These are phyloP conservation scores for Tipula vernalis DNA, from an alignment of 2,888 invertebrate genomes.

Conservation along the genomic window DNA sequence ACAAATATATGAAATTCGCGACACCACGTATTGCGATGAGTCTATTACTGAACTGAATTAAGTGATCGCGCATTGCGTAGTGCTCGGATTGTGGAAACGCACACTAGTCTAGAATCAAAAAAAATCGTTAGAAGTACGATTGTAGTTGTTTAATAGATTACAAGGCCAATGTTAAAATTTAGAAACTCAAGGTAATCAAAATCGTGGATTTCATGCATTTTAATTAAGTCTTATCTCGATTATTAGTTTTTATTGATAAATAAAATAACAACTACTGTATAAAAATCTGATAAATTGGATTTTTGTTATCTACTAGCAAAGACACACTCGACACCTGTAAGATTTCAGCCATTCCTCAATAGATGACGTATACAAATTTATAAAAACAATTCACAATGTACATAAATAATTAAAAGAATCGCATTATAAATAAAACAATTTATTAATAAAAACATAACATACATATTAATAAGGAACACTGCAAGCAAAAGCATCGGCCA, in stretches of 20 bases:
- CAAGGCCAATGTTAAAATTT: neutral
- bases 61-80: neutral
- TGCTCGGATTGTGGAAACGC: neutral
- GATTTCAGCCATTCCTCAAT: neutral
- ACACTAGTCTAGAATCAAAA: neutral
- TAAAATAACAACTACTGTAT: neutral
- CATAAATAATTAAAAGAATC: neutral
- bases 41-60: neutral
- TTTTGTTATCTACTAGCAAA: neutral
- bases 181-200: neutral
- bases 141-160: neutral
- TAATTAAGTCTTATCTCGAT: neutral
- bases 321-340: neutral
- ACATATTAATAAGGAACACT: constrained; percentile 6
- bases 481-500: constrained; percentile 9
- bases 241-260: neutral
- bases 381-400: too few relatives aligned
- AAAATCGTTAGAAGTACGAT: neutral
- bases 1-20: neutral
- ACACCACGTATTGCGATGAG: neutral
- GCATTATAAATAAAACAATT: neutral
- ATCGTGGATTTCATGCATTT: neutral
- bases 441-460: neutral
- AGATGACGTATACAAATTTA: neutral
- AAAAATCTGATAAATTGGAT: neutral